Evolutionary conservation across 2,888 invertebrate species (phyloP).

Genomic region (Drosophila nigricruria): DNA sequence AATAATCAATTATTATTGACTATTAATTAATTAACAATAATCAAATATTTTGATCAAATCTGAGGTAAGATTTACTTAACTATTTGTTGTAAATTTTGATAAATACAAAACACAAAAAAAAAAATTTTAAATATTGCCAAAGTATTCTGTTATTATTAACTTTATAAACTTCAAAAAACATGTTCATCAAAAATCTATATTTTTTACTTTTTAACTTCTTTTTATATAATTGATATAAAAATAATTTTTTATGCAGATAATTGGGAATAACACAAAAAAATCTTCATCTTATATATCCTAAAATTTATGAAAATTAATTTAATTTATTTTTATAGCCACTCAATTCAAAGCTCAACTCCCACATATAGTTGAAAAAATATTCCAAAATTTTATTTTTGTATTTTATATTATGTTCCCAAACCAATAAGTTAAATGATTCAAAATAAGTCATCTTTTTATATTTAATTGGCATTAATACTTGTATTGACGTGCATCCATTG

Average conservation of each 20-base stretch:
- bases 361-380: background rate
- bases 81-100: background rate
- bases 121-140: no score
- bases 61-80: background rate
- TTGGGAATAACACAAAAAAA: no score
- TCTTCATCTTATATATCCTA: no score
- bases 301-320: no score
- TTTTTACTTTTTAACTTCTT: background rate
- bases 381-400: background rate
- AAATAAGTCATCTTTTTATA: conserved; percentile 22
- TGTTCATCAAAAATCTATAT: no score
- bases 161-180: no score
- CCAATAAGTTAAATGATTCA: background rate
- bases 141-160: no score
- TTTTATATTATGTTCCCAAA: background rate
- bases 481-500: conserved; percentile 21
- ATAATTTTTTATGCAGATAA: background rate
- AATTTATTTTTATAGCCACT: background rate
- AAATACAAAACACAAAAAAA: no score
- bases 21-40: background rate
- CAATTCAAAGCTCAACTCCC: background rate
- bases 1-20: background rate
- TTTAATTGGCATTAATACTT: conserved; percentile 19
- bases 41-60: background rate
- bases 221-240: background rate